A percentile compares a stretch with the other conserved stretches of the same genome.
These are phyloP conservation scores for Aphaenogaster ashmeadi DNA, from an alignment of 1,140 invertebrate species.

Conservation along the genomic window DNA sequence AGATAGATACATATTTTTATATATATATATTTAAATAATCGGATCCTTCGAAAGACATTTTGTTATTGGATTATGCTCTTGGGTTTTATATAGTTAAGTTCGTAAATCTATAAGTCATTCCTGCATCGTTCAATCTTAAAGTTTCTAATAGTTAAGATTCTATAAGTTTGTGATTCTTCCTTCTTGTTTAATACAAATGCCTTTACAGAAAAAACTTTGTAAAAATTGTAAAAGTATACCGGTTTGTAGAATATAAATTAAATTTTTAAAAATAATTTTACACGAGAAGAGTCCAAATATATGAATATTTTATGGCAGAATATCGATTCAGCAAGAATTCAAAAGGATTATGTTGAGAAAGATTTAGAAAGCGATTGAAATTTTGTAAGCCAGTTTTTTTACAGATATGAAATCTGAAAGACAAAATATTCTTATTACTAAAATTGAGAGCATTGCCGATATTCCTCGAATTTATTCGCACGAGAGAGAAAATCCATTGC, in stretches of 20 bases:
- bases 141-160: conserved; percentile 21
- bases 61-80: background rate
- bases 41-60: background rate
- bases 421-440: conserved; percentile 43
- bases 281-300: background rate
- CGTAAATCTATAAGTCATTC: background rate
- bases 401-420: conserved; percentile 24
- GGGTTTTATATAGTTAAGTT: background rate
- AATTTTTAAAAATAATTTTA: background rate
- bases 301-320: background rate
- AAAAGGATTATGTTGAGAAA: background rate
- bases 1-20: background rate
- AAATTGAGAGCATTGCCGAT: conserved; percentile 48
- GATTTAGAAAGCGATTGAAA: background rate
- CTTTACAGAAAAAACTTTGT: background rate
- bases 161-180: background rate
- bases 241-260: background rate
- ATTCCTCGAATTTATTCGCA: conserved; percentile 40
- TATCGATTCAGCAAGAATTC: conserved; percentile 21
- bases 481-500: conserved; percentile 47
- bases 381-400: conserved; percentile 31
- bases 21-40: background rate
- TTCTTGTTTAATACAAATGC: background rate
- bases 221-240: background rate
- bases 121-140: background rate